Base-by-base conservation (phyloP, 2,113 vertebrate species). In the Aspiorhynchus laticeps region DNA sequence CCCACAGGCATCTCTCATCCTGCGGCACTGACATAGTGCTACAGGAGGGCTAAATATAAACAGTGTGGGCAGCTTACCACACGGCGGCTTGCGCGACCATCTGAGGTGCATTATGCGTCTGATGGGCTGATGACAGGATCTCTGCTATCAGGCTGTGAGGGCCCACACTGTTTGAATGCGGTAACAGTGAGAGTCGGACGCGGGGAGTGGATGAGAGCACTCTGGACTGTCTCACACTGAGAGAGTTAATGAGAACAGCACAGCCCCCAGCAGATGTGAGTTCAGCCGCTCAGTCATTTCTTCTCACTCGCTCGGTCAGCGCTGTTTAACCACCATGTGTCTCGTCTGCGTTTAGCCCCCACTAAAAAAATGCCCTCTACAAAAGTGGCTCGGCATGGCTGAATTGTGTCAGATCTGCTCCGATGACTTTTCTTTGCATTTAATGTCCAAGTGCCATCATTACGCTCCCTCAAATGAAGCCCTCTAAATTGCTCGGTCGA, bases 11-110 rank as follows among this genome's bases (percentile, higher is more conserved):
- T 83, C 41, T 71, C 80, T 67, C 46, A 67, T 83, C 80, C 63
- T 33, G 63, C 63, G 63, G 80, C 80, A 83, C 80, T 71, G 63
- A 83, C 80, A 82, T 31, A 82, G 79, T 81, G 79, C 59, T 81
- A 81, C 80, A 83, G 63, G 80, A 83, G 63, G 63, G 48, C 71
- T 87, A 65, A 82, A 87, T 65, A 87, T 87, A 77, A 87, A 77
- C 59, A 87, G 86, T 77, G 82, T 84, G 82, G 82, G 80, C 63
- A 75, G 51, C 67, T 83, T 63, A 76, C 38, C 67, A 75, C n/a
- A 61, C 41, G 17, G 17, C 56, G 69, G 36, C 67, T 81, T 75
- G 53, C 28, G 36, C 38, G 69, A 48, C 46, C 73, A 83, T 87
- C 82, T 83, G 41, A 69, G 73, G 73, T 83, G 73, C 48, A 76